Percentiles rank a stretch among this genome's conserved stretches.
Evolutionary conservation across 2,797 vertebrate genomes (phyloP).

Genomic region (Botia almorhae): DNA sequence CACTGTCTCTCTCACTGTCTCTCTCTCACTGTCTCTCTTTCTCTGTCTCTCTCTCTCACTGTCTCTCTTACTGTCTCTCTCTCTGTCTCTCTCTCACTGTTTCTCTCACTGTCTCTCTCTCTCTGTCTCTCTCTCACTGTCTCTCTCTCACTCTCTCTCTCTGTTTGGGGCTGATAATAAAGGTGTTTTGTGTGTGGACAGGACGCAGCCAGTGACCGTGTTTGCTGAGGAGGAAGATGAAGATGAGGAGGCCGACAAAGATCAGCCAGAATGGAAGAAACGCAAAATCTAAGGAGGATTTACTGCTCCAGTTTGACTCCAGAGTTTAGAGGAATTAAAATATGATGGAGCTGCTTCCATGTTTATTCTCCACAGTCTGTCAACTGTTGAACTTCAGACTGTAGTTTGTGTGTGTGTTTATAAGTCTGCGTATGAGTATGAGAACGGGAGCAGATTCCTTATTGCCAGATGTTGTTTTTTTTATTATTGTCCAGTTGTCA

Average conservation of each 20-base stretch:
- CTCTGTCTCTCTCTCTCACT: background rate
- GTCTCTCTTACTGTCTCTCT: background rate
- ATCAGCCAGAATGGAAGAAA: slow-evolving; percentile 95
- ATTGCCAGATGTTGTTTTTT: background rate
- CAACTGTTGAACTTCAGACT: slow-evolving; percentile 10
- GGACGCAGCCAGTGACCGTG: slow-evolving; percentile 92
- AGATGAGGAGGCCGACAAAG: slow-evolving; percentile 91
- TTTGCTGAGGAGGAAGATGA: slow-evolving; percentile 92
- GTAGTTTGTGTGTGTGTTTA: background rate
- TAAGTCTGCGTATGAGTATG: background rate
- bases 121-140: background rate
- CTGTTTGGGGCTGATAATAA: background rate
- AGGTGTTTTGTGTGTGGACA: slow-evolving; percentile 56
- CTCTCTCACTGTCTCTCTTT: too few species aligned
- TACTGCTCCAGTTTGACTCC: background rate
- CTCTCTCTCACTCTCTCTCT: background rate
- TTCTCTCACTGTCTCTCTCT: background rate
- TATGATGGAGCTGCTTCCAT: slow-evolving; percentile 50
- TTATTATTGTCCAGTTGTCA: background rate
- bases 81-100: background rate
- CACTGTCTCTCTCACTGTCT: too few species aligned
- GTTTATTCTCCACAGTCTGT: background rate
- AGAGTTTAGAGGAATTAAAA: slow-evolving; percentile 46
- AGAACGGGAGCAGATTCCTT: background rate
- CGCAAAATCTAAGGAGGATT: slow-evolving; percentile 85